These are phyloP conservation scores for Phaethon lepturus DNA, from an alignment of 2,113 vertebrate species.

Conservation along the genomic window DNA sequence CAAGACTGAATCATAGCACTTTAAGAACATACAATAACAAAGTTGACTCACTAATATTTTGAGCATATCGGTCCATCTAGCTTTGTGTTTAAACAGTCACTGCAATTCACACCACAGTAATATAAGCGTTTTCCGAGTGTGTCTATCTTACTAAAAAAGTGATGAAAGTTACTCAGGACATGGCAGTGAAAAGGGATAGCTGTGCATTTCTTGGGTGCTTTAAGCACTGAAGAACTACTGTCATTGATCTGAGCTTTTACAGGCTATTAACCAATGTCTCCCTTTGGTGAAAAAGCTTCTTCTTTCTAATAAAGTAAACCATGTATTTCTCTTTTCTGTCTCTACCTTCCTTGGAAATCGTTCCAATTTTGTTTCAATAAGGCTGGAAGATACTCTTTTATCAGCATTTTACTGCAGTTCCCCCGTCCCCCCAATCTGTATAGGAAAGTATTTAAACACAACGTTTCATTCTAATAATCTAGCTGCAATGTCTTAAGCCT, in stretches of 20 bases:
- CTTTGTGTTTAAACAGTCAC: background rate
- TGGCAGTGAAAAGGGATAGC: background rate
- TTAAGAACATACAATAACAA: background rate
- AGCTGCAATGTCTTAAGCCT: background rate
- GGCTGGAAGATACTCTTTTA: background rate
- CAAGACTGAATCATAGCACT: background rate
- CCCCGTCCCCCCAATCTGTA: background rate
- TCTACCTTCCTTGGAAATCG: background rate
- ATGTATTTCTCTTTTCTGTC: background rate
- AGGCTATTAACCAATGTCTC: background rate
- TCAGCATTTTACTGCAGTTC: background rate
- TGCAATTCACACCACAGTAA: background rate
- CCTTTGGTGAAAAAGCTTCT: conserved; percentile 17
- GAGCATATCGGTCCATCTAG: background rate
- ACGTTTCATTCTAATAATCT: background rate
- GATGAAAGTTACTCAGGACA: background rate
- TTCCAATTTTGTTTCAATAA: background rate
- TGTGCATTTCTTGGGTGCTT: background rate
- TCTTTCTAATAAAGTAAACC: conserved; percentile 29
- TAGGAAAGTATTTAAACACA: background rate
- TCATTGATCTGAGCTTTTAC: conserved; percentile 17
- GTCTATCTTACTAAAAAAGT: background rate
- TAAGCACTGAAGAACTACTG: background rate
- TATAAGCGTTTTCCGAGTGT: background rate
- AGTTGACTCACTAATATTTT: background rate